A percentile compares a stretch with the other conserved stretches of the same genome.
These are phyloP conservation scores for Microcebus lehilahytsara DNA, from an alignment of 2,113 vertebrate genomes.

Conservation along the genomic window DNA sequence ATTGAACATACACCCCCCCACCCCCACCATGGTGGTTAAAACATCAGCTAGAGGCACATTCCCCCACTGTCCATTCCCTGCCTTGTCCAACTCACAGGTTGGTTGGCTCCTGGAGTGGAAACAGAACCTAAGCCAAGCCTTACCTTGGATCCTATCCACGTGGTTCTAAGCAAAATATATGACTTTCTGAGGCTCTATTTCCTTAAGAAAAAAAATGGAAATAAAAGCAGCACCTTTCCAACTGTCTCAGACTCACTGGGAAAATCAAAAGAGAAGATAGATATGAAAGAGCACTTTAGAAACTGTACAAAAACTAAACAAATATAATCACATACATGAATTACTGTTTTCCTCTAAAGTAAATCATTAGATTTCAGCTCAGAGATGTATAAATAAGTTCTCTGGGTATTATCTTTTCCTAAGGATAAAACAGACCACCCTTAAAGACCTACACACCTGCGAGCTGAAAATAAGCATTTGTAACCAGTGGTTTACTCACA, in stretches of 20 bases:
- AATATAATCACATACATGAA: not conserved
- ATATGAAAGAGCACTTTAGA: constrained; percentile 27
- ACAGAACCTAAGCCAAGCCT: not conserved
- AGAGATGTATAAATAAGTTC: not conserved
- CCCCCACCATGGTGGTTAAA: constrained; percentile 79
- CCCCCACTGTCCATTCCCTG: not conserved
- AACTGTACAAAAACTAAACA: constrained; percentile 37
- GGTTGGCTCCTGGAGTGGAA: constrained; percentile 5
- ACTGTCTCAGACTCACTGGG: not conserved
- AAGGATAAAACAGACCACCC: not conserved
- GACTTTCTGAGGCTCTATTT: constrained; percentile 30
- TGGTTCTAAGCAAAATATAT: not conserved
- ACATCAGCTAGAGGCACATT: constrained; percentile 52
- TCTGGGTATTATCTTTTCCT: not conserved
- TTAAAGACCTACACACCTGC: not conserved
- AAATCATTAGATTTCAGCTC: constrained; percentile 29
- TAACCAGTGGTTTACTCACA: not conserved
- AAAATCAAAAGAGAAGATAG: constrained; percentile 20
- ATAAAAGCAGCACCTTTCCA: not conserved
- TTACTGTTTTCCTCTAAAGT: constrained; percentile 42
- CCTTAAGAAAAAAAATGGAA: not conserved
- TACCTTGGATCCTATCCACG: not conserved
- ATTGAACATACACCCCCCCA: constrained; percentile 74
- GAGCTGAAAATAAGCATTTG: not conserved
- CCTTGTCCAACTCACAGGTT: constrained; percentile 6